A percentile compares a stretch with the other conserved stretches of the same genome.
These are phyloP conservation scores for Accipiter virgatus DNA, from an alignment of 2,113 vertebrate genomes.

Conservation along the genomic window DNA sequence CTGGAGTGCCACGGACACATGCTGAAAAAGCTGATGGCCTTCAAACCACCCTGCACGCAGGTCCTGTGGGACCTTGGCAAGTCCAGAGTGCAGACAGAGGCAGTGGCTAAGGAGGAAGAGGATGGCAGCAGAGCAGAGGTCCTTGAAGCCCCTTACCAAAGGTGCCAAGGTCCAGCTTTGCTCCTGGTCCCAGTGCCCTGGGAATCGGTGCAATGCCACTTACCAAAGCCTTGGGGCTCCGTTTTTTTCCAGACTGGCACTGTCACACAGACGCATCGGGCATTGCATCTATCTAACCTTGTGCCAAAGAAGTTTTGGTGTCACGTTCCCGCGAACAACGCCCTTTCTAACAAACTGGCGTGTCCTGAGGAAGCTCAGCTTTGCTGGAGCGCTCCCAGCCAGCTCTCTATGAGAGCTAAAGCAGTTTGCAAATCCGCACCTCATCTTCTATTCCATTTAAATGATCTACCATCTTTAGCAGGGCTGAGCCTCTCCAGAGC, in stretches of 20 bases:
- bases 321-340: background rate
- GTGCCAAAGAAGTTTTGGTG: background rate
- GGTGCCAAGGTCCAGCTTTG: background rate
- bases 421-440: conserved; percentile 52
- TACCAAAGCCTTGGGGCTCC: background rate
- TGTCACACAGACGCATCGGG: background rate
- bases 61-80: background rate
- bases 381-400: background rate
- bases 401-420: background rate
- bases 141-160: background rate
- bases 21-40: background rate
- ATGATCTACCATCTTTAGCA: conserved; percentile 67
- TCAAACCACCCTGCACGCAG: background rate
- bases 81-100: background rate
- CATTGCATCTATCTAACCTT: accelerated
- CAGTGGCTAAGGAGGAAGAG: background rate
- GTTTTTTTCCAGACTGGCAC: background rate
- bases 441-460: conserved; percentile 64
- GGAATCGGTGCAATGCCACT: accelerated
- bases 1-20: background rate
- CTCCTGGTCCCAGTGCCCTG: background rate
- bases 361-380: background rate
- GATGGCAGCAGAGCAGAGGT: background rate
- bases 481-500: conserved; percentile 64
- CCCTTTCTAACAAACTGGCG: background rate